Base-by-base conservation (phyloP, 2,113 vertebrate genomes). In the Halcyon malimbica region DNA sequence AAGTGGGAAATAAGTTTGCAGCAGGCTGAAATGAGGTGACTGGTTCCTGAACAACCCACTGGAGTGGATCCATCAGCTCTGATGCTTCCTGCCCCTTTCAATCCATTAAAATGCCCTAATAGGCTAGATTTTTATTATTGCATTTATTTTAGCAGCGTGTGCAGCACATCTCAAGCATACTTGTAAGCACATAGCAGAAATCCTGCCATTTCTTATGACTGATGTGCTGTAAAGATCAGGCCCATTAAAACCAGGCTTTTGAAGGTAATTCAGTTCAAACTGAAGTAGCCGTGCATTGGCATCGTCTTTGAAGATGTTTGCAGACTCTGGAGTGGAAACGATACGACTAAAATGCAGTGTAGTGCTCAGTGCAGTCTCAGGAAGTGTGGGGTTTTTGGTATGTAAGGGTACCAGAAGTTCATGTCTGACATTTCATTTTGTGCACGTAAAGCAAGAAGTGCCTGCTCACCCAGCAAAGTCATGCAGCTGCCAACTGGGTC, bases 91-190 rank as follows among this genome's bases (percentile, higher is more conserved):
- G 69, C 75, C 93, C 89, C 97, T 97, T 93, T 35, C 88, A 97
- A 64, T 90, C 94, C 93, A 91, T 96, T 96, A 94, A 96, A 97
- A 82, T 71, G 87, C 84, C 79, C 67, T 97, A 89, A 93, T 93
- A 95, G 97, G 85, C 93, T 96, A 96, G 97, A 96, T 16, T 37
- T 95, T 97, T 95, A 96, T 96, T 91, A 93, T 97, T 97, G 94
- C 57, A 88, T 97, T 97, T 96, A 85, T 97, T 97, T 97, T 89
- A 91, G 83, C 56, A 64, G 74, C 70, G 96, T 77, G 33, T 56
- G 89, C 90, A 91, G 89, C 75, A 97, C 68, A 80, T 53, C 84
- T 97, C 87, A 92, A 93, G 96, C 89, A 76, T 89, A 48, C 13
- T 46, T 91, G 35, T 75, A 74, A 60, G 67, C 57, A 13, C 79